Base-by-base conservation (phyloP, 1,140 invertebrate genomes). In the Probaryconus sp. region DNA sequence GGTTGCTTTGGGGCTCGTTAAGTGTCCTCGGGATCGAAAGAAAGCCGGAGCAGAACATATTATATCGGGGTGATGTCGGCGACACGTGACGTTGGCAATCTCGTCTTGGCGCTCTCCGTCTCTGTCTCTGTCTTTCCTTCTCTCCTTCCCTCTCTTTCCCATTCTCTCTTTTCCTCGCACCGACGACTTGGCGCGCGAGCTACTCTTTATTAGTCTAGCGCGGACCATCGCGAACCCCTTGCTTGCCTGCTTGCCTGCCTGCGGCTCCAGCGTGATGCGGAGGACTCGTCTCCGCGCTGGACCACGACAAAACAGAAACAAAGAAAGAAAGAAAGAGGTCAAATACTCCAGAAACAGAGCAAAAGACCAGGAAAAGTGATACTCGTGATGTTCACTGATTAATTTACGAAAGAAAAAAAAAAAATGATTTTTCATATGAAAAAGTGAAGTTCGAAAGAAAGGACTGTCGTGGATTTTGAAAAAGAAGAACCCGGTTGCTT, bases 151-250 rank as follows among this genome's bases (percentile, higher is more conserved):
- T 70, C 65, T 75, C 74, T 73, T 65, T 72, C 67, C 68, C 70
- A 70, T 72, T 73, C 75, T 72, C 71, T 73, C 67, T 68, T 69
- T 69, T 13, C 30, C 18, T 61, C 56, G 45, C 51, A 37, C 74
- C 70, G 76, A 76, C 72, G 74, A 79, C 74, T 79, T 79, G 74
- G 82, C 83, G 81, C 81, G 83, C 83, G 79, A 80, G 82, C 82
- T 76, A 73, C 81, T 83, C 84, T 85, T 86, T 85, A 86, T 85
- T 85, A 85, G 83, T 85, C 84, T 83, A 81, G 81, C 83, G 81
- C 79, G 84, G 81, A 82, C 82, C 83, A 83, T 83, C 84, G 84
- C 78, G 82, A 82, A 86, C 83, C 80, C 83, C 80, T 83, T 43
- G 28, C 33, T 11, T 11, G 33, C 74, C 67, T 40, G 38, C 18